Conservation (phyloP, 2,888 invertebrate genomes). For the Pheosia gnoma region DNA sequence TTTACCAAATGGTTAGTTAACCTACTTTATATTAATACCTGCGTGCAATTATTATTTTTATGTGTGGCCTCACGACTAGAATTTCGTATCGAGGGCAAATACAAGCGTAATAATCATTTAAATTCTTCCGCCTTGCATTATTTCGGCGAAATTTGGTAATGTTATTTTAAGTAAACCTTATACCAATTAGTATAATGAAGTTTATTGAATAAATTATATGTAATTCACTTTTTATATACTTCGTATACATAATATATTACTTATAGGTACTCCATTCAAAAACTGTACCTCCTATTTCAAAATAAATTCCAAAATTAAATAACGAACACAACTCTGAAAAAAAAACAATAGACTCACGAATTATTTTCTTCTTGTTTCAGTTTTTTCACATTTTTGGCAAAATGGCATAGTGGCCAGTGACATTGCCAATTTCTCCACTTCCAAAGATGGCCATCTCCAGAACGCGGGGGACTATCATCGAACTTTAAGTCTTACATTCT, state of each 20-base stretch:
- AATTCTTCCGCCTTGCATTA: too few species aligned
- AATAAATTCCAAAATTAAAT: not conserved
- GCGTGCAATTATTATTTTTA: slow-evolving; percentile 6
- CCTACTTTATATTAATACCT: slow-evolving; percentile 30
- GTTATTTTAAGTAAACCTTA: too few species aligned
- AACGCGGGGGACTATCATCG: slow-evolving; percentile 48
- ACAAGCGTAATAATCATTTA: not conserved
- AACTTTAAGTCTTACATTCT: slow-evolving; percentile 43
- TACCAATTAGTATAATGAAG: too few species aligned
- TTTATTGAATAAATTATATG: too few species aligned
- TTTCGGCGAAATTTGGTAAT: too few species aligned
- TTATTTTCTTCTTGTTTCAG: slow-evolving; percentile 65
- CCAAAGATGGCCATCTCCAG: slow-evolving; percentile 56
- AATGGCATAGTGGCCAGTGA: slow-evolving; percentile 59
- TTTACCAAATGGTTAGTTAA: slow-evolving; percentile 36
- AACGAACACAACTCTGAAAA: not conserved
- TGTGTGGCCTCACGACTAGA: not conserved
- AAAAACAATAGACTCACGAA: slow-evolving; percentile 15
- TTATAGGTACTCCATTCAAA: too few species aligned
- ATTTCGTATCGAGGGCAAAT: not conserved
- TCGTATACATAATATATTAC: too few species aligned
- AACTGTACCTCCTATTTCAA: too few species aligned
- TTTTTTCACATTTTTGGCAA: slow-evolving; percentile 63
- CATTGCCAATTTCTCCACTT: slow-evolving; percentile 48
- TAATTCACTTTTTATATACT: too few species aligned